Percentiles rank a stretch among this genome's conserved stretches.
Conservation (phyloP, 2,888 invertebrate species). For the Octonoba sinensis region DNA sequence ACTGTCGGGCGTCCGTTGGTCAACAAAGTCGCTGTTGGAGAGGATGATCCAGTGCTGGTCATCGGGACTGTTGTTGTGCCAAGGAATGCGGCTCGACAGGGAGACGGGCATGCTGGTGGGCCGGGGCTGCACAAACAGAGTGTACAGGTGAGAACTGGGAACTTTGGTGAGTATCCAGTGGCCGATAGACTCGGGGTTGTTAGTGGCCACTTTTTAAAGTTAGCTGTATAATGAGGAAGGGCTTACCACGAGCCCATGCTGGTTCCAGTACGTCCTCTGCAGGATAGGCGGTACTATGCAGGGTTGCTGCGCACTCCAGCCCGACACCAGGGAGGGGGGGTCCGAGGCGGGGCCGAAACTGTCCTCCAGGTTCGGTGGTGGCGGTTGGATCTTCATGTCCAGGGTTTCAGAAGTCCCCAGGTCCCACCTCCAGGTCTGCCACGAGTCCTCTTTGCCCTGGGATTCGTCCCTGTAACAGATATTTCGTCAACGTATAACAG, state of each 20-base stretch:
- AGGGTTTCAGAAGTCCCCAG: constrained; percentile 62
- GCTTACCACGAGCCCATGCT: constrained; percentile 44
- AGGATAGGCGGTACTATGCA: constrained; percentile 31
- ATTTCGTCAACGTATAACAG: neutral
- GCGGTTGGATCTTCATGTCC: constrained; percentile 43
- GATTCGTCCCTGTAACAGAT: constrained; percentile 81
- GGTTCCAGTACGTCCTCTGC: constrained; percentile 46
- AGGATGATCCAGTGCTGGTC: constrained; percentile 62
- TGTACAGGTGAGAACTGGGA: neutral
- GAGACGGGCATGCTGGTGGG: constrained; percentile 57
- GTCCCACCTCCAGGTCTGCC: constrained; percentile 67
- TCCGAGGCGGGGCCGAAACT: constrained; percentile 44
- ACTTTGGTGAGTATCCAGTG: neutral
- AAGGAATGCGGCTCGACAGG: constrained; percentile 41
- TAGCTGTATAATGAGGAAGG: neutral
- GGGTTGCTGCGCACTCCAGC: constrained; percentile 2
- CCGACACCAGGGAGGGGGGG: constrained; percentile 36
- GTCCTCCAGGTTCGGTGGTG: constrained; percentile 12
- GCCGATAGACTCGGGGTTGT: neutral
- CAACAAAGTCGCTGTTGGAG: constrained; percentile 52
- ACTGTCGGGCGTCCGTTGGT: constrained; percentile 32
- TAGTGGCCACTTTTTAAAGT: too few species aligned
- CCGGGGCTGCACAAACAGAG: constrained; percentile 35
- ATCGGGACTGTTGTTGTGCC: constrained; percentile 40
- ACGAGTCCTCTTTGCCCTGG: constrained; percentile 77